Base-by-base conservation (phyloP, 2,888 invertebrate genomes). In the Eupithecia tripunctaria region DNA sequence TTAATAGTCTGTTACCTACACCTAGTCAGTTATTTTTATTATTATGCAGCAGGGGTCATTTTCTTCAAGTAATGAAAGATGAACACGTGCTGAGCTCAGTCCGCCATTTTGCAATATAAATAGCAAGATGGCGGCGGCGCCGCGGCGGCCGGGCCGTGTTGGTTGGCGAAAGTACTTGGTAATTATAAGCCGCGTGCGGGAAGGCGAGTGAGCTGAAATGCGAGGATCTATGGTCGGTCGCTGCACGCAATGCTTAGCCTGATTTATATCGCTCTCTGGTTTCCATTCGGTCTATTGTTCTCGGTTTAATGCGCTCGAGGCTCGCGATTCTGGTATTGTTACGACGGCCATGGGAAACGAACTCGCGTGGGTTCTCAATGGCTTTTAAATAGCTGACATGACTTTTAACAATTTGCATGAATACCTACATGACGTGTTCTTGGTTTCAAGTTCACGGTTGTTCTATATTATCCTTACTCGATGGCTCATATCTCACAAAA, bases 101-200 rank as follows among this genome's bases (percentile, higher is more conserved):
- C 91, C 88, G 93, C 94, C 93, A 93, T 94, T 92, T 94, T 93
- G 93, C 90, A 88, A 88, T 91, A 91, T 92, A 92, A 93, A 93
- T 92, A 91, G 91, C 92, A 93, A 94, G 89, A 94, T 94, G 94
- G 94, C 93, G 92, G 69, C 74, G 59, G 47, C 68, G 86, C n/a
- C 65, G 70, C 82, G 85, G 59, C 60, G 70, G 86, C 65, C 65
- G 70, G 82, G 85, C 88, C 85, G 89, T n/a, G n/a, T 86, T 86
- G 87, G 90, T 87, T 89, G 93, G 94, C 92, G 93, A 94, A 94
- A 94, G 94, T 94, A 91, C 89, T 92, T 83, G 82, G 92, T 92
- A 93, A 93, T 94, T 93, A 94, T 92, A 90, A 90, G 87, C 88
- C 86, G 87, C 82, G 85, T 86, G 84, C 85, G 88, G 87, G 88